Evolutionary conservation across 2,113 vertebrate genomes (phyloP).

Genomic region (Tinamus guttatus): DNA sequence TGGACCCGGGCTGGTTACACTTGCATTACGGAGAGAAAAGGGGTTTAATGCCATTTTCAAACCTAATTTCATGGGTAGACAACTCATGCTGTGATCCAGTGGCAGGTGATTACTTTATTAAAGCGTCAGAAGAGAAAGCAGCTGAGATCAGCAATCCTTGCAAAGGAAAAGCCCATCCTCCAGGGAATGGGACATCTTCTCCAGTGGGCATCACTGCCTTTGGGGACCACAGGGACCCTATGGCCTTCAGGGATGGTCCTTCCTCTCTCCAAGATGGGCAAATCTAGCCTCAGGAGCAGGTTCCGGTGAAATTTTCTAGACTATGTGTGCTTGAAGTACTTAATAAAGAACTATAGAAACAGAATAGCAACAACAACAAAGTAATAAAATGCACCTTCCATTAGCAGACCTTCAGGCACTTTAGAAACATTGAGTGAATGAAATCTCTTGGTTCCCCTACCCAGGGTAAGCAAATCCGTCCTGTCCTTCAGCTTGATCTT

Average conservation of each 20-base stretch:
- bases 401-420: conserved; percentile 50
- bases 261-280: neutral
- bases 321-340: accelerated
- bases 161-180: neutral
- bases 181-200: neutral
- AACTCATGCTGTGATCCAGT: neutral
- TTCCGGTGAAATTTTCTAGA: neutral
- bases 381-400: conserved; percentile 9
- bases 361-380: neutral
- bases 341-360: neutral
- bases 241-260: neutral
- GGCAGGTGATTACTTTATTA: conserved; percentile 60
- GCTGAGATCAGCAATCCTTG: conserved; percentile 39
- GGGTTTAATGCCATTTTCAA: conserved; percentile 21
- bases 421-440: conserved; percentile 19
- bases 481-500: conserved; percentile 65
- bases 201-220: neutral
- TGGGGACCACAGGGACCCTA: neutral
- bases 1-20: neutral
- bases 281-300: neutral
- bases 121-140: conserved; percentile 21
- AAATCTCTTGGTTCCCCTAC: conserved; percentile 37
- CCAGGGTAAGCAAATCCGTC: conserved; percentile 69
- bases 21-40: neutral
- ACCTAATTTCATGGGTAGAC: conserved; percentile 46